Percentiles rank a stretch among this genome's conserved stretches.
These are phyloP conservation scores for Stomatorhinus ivindoensis DNA, from an alignment of 2,113 vertebrate species.

Conservation along the genomic window DNA sequence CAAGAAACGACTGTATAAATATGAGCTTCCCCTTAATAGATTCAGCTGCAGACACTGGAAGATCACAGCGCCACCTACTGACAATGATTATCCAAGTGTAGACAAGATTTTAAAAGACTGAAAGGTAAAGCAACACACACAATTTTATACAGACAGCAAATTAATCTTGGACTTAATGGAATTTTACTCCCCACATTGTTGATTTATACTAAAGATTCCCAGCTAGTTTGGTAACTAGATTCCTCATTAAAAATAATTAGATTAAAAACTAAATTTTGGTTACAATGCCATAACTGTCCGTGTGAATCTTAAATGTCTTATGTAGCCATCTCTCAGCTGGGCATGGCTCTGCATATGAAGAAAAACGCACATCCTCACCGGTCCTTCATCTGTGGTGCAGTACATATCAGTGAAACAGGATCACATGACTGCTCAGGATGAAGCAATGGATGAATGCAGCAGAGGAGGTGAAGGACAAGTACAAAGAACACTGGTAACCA, in stretches of 20 bases:
- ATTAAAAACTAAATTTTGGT: background rate
- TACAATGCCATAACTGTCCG: background rate
- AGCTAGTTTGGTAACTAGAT: background rate
- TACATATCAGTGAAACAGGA: background rate
- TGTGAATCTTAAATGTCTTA: background rate
- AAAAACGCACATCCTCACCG: background rate
- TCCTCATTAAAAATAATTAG: background rate
- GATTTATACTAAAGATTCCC: background rate
- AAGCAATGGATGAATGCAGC: background rate
- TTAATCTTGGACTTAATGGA: background rate
- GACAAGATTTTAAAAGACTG: background rate
- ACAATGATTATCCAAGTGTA: background rate
- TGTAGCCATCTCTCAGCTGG: background rate
- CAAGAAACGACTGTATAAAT: slow-evolving; percentile 8
- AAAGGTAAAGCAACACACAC: background rate
- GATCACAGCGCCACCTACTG: slow-evolving; percentile 41
- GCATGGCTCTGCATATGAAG: background rate
- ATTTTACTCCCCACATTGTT: background rate
- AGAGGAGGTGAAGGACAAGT: background rate
- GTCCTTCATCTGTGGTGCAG: background rate
- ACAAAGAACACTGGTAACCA: slow-evolving; percentile 10
- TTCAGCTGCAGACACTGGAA: background rate
- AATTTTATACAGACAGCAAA: background rate
- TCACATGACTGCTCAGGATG: background rate
- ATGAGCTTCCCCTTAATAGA: background rate